Percentiles rank a stretch among this genome's conserved stretches.
Evolutionary conservation across 2,113 vertebrate genomes (phyloP).

Genomic region (Rhagologus leucostigma): DNA sequence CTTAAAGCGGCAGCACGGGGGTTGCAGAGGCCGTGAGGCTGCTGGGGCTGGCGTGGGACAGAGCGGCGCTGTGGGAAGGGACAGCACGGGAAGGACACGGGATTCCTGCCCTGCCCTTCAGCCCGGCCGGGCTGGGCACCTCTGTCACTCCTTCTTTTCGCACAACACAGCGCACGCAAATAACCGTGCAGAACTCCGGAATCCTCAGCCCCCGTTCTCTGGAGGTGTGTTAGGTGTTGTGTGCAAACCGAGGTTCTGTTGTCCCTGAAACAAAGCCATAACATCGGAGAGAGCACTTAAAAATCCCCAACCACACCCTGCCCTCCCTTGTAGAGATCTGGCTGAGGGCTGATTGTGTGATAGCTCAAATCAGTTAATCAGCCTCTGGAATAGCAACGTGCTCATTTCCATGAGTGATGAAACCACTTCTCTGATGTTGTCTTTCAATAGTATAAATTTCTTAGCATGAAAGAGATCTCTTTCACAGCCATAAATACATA

Average conservation of each 20-base stretch:
- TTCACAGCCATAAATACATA: not conserved
- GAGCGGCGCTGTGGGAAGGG: constrained; percentile 15
- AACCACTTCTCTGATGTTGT: not conserved
- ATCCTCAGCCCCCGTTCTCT: not conserved
- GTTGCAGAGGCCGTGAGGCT: not conserved
- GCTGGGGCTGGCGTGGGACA: constrained; percentile 19
- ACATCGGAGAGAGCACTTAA: not conserved
- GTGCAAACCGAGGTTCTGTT: not conserved
- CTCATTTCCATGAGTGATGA: not conserved
- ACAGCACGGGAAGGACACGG: not conserved
- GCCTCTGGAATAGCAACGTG: not conserved
- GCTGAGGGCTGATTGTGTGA: not conserved
- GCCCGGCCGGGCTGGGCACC: not conserved
- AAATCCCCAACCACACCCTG: not conserved
- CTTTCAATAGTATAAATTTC: not conserved
- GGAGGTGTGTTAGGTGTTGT: not conserved
- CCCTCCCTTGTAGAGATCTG: not conserved
- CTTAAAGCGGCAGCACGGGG: accelerated
- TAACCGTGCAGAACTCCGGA: not conserved
- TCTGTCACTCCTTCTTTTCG: not conserved
- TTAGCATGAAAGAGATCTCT: not conserved
- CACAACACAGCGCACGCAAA: not conserved
- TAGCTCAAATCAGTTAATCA: not conserved
- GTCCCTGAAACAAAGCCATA: not conserved
- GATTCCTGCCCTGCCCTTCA: constrained; percentile 27